Conservation (phyloP, 2,113 vertebrate genomes). For the Choloepus hoffmanni region DNA sequence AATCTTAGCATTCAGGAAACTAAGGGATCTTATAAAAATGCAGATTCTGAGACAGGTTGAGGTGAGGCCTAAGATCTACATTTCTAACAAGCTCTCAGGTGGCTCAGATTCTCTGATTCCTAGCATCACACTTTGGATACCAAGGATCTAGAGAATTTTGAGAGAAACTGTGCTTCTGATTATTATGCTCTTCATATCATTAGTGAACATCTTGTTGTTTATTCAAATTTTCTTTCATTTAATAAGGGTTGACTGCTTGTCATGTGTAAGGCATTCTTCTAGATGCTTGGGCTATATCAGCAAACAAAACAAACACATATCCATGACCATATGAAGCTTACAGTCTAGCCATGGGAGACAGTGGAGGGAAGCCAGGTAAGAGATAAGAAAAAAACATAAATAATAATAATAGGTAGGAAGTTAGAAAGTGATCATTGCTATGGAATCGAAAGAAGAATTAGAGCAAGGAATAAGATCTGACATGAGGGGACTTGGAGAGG, state of each 20-base stretch:
- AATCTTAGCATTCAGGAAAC: rapidly evolving
- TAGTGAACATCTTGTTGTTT: not conserved
- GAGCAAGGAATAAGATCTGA: not conserved
- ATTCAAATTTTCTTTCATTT: not conserved
- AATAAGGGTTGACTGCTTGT: not conserved
- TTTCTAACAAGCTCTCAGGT: not conserved
- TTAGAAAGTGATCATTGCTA: not conserved
- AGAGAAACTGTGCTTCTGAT: not conserved
- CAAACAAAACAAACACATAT: not conserved
- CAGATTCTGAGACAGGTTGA: not conserved
- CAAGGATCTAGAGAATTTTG: not conserved
- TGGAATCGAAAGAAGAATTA: not conserved
- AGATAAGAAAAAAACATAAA: not conserved
- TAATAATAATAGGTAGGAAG: not conserved
- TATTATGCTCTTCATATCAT: not conserved
- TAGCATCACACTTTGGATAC: not conserved
- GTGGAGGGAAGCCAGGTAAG: not conserved
- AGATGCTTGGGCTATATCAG: not conserved
- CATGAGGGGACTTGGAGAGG: not conserved
- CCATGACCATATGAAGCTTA: not conserved
- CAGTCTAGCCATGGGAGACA: not conserved
- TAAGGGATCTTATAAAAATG: not conserved
- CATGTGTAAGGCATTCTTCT: not conserved
- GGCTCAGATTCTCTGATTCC: not conserved
- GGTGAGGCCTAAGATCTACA: not conserved